Percentiles rank a stretch among this genome's conserved stretches.
Conservation (phyloP, 2,113 vertebrate species). For the Acanthochromis polyacanthus region DNA sequence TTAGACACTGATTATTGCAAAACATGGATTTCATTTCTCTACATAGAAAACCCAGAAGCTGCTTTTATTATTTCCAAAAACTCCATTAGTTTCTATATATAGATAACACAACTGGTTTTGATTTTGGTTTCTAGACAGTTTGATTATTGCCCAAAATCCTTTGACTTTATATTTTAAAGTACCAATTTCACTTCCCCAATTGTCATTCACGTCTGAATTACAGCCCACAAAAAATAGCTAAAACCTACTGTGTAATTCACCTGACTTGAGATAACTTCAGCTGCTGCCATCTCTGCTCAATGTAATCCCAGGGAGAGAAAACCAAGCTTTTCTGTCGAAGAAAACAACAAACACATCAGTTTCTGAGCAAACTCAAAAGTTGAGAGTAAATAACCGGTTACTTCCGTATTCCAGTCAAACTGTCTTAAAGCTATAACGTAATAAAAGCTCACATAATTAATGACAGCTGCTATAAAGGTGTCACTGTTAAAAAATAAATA, state of each 20-base stretch:
- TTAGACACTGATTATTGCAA: no score
- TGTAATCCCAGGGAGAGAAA: constrained; percentile 14
- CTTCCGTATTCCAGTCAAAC: neutral
- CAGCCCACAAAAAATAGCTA: neutral
- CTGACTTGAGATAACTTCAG: constrained; percentile 63
- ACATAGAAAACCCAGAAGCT: no score
- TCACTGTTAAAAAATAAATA: no score
- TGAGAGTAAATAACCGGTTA: neutral
- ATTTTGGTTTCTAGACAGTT: neutral
- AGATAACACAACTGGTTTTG: neutral
- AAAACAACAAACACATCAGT: neutral
- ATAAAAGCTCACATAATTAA: no score
- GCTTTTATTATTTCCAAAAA: no score
- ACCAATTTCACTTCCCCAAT: neutral
- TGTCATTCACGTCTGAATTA: no score
- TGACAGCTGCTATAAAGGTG: no score
- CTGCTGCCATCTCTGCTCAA: constrained; percentile 65
- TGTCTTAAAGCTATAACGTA: neutral
- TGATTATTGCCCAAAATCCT: no score
- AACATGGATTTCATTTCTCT: no score
- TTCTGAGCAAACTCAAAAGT: neutral
- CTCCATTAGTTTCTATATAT: no score
- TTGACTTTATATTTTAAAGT: no score
- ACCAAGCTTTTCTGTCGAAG: neutral
- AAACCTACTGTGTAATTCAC: constrained; percentile 45